Conservation (phyloP, 2,797 vertebrate genomes). For the Nyctalus aviator region DNA sequence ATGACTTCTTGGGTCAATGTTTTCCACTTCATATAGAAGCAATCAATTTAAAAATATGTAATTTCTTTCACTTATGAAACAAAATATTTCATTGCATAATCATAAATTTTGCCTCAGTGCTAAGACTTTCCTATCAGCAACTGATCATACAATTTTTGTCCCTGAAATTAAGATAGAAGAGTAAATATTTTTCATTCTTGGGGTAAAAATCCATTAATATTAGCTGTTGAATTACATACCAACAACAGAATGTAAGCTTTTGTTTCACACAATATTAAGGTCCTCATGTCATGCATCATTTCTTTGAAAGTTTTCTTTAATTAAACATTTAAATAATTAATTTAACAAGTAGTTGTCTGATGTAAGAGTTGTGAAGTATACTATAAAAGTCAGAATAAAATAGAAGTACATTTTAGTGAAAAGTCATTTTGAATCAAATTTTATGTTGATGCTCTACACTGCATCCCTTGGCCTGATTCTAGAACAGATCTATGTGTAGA, state of each 20-base stretch:
- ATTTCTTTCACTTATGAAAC: background rate
- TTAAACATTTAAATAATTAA: background rate
- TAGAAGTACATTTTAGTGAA: conserved; percentile 38
- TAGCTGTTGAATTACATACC: conserved; percentile 21
- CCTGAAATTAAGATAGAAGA: conserved; percentile 35
- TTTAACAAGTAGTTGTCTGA: background rate
- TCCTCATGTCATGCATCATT: background rate
- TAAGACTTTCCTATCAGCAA: conserved; percentile 36
- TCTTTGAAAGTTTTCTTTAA: conserved; percentile 10
- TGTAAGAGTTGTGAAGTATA: background rate
- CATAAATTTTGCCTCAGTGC: background rate
- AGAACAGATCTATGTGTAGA: conserved; percentile 47
- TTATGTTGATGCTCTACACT: background rate
- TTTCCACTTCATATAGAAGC: conserved; percentile 43
- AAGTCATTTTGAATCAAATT: conserved; percentile 46
- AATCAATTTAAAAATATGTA: background rate
- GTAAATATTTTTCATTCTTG: conserved; percentile 45
- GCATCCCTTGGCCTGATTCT: conserved; percentile 39
- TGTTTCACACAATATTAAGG: conserved; percentile 10
- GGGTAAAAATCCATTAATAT: background rate
- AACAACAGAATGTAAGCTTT: background rate
- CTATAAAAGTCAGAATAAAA: conserved; percentile 50
- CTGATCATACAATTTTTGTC: background rate
- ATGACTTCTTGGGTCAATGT: background rate
- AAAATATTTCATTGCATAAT: conserved; percentile 26